Conservation (phyloP, 2,113 vertebrate species). For the Acrocephalus arundinaceus region DNA sequence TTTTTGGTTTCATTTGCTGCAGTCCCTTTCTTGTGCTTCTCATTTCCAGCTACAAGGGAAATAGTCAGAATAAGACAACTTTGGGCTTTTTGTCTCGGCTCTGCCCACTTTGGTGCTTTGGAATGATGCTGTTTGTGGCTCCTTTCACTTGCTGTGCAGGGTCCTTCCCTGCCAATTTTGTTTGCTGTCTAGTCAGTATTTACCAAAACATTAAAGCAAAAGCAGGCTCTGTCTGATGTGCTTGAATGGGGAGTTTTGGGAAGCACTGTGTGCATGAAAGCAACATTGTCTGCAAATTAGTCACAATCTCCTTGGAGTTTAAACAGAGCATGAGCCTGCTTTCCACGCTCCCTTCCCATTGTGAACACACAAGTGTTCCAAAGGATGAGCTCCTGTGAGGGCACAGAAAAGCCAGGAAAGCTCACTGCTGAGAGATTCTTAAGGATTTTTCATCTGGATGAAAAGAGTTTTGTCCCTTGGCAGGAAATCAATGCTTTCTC, state of each 20-base stretch:
- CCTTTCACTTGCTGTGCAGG: not conserved
- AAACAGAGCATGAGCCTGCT: not conserved
- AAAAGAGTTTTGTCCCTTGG: constrained; percentile 8
- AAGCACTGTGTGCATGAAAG: not conserved
- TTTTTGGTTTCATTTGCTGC: not conserved
- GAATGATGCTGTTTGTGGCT: not conserved
- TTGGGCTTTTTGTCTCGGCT: not conserved
- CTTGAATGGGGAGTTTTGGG: not conserved
- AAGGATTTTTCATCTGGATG: not conserved
- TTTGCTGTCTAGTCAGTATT: not conserved
- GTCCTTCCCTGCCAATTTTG: not conserved
- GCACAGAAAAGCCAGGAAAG: not conserved
- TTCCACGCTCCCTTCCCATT: not conserved
- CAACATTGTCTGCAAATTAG: not conserved
- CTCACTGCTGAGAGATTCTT: not conserved
- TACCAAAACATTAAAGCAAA: not conserved
- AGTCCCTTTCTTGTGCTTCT: not conserved
- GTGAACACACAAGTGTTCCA: not conserved
- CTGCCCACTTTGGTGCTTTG: not conserved
- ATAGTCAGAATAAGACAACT: not conserved
- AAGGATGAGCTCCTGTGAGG: not conserved
- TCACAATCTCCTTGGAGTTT: not conserved
- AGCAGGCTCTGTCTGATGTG: not conserved
- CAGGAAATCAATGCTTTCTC: constrained; percentile 43
- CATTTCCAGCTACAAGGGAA: not conserved